phyloP scores from a whole-genome alignment of 2,113 vertebrate genomes.

The Thalassoma bifasciatum region DNA sequence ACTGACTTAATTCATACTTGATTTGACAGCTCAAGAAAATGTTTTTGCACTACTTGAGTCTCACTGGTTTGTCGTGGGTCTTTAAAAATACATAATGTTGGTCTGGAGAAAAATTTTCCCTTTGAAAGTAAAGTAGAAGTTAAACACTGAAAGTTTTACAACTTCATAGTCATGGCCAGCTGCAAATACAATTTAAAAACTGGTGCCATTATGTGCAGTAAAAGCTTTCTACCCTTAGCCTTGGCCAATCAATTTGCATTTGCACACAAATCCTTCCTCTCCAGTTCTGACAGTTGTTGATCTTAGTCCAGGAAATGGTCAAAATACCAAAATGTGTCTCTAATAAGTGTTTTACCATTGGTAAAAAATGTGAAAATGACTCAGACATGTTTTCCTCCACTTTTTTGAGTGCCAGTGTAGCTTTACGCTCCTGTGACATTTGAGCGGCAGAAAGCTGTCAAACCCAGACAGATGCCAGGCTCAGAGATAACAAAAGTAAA shows the following conservation, averaged over 20 bases:
- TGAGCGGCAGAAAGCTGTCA: slow-evolving; percentile 10
- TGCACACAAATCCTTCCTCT: neutral
- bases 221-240: too few relatives aligned
- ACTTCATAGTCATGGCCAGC: neutral
- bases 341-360: neutral
- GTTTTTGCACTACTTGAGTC: too few relatives aligned
- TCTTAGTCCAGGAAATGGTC: neutral
- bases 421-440: slow-evolving; percentile 15
- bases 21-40: too few relatives aligned
- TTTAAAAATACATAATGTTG: too few relatives aligned
- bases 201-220: too few relatives aligned
- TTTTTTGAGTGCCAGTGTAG: neutral
- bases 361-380: neutral
- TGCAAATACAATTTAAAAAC: neutral
- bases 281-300: neutral
- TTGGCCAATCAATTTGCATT: neutral
- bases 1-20: too few relatives aligned
- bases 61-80: too few relatives aligned
- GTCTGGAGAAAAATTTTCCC: too few relatives aligned
- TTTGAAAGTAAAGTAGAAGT: neutral
- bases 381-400: neutral
- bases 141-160: neutral
- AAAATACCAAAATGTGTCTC: neutral
- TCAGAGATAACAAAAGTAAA: slow-evolving; percentile 1
- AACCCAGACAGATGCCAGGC: slow-evolving; percentile 11